These are phyloP conservation scores for Dicycla oo DNA, from an alignment of 2,888 invertebrate species.

Conservation along the genomic window DNA sequence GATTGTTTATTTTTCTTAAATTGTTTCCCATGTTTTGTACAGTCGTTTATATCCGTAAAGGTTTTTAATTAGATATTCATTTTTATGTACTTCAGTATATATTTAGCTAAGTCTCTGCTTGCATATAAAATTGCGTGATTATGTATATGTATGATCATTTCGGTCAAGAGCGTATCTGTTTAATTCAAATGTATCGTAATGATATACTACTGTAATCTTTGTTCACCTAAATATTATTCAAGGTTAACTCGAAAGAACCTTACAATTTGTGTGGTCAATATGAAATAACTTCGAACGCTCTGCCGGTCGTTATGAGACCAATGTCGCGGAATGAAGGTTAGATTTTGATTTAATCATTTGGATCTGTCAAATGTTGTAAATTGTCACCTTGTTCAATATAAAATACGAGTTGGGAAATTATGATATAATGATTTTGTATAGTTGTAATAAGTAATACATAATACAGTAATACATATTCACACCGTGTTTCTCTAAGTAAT, in stretches of 20 bases:
- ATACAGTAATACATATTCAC: not conserved
- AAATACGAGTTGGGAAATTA: slow-evolving; percentile 7
- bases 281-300: slow-evolving; percentile 35
- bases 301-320: slow-evolving; percentile 23
- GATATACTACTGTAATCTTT: slow-evolving; percentile 55
- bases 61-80: not conserved
- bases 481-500: not conserved
- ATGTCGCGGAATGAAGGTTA: slow-evolving; percentile 42
- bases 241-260: slow-evolving; percentile 57
- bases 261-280: slow-evolving; percentile 41
- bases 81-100: slow-evolving; percentile 11
- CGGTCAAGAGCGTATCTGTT: slow-evolving; percentile 61
- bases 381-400: slow-evolving; percentile 19
- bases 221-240: slow-evolving; percentile 54
- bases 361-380: slow-evolving; percentile 9
- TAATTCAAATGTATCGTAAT: slow-evolving; percentile 54
- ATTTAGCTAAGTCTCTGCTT: slow-evolving; percentile 20
- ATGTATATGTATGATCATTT: slow-evolving; percentile 49
- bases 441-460: not conserved
- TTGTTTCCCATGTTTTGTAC: slow-evolving; percentile 18
- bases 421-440: not conserved
- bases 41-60: not conserved
- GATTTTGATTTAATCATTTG: slow-evolving; percentile 23
- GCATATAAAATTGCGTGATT: slow-evolving; percentile 54
- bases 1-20: slow-evolving; percentile 26